A percentile compares a stretch with the other conserved stretches of the same genome.
Evolutionary conservation across 2,888 invertebrate genomes (phyloP).

Genomic region (Andrena trimmerana): DNA sequence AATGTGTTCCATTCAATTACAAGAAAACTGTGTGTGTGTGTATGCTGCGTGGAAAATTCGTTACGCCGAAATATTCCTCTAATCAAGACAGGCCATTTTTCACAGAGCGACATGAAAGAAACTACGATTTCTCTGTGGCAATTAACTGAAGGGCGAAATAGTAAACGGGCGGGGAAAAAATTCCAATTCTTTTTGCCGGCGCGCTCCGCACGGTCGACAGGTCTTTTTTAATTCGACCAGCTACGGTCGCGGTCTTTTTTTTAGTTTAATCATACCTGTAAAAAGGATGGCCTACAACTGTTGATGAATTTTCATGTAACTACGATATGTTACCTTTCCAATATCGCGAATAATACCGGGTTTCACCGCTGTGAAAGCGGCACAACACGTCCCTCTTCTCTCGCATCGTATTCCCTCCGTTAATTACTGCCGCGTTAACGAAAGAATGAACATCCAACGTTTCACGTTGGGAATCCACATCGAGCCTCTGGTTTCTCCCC

Average conservation of each 20-base stretch:
- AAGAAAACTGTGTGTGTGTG: neutral
- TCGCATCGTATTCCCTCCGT: slow-evolving; percentile 18
- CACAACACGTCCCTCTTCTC: slow-evolving; percentile 21
- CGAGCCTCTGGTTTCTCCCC: neutral
- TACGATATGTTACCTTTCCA: slow-evolving; percentile 36
- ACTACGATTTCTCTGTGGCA: neutral
- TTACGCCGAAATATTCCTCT: neutral
- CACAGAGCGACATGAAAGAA: neutral
- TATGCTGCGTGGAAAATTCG: slow-evolving; percentile 41
- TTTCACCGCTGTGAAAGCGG: slow-evolving; percentile 24
- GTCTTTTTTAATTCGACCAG: slow-evolving; percentile 29
- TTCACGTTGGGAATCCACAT: neutral
- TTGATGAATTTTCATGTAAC: slow-evolving; percentile 45
- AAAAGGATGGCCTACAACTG: slow-evolving; percentile 44
- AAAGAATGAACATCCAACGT: slow-evolving; percentile 35
- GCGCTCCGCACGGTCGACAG: neutral
- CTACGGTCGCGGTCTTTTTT: slow-evolving; percentile 23
- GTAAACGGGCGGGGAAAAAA: neutral
- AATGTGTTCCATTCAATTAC: slow-evolving; percentile 20
- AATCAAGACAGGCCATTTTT: neutral
- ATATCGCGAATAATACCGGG: slow-evolving; percentile 37
- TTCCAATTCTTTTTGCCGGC: neutral
- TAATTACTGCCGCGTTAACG: slow-evolving; percentile 43
- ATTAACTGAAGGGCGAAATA: neutral
- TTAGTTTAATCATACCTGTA: slow-evolving; percentile 36